Evolutionary conservation across 1,140 invertebrate genomes (phyloP), one percentile per base, ranked within the genome.

Genomic region (Solenopsis fugax): DNA sequence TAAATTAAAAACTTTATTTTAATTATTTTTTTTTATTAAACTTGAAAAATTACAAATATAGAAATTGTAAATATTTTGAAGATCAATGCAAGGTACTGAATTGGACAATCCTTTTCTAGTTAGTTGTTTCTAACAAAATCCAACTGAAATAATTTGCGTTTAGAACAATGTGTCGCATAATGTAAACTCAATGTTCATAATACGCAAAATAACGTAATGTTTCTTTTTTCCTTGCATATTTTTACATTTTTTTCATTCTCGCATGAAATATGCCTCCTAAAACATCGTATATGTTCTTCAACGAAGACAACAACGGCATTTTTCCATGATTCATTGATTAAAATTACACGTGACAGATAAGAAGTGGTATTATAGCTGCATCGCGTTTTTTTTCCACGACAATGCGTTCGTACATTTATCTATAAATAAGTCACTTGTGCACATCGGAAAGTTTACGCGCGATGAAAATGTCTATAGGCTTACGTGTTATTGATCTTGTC

Each of bases 401-500:
- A 56, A 56, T 34, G 10, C 45, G 21, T 34, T 4, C 41, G 37
- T 56, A 58, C 21, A 45, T 81, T 81, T 71, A 56, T 71, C 78
- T 81, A 72, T 72, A 81, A 72, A 81, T 72, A 81, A 56, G 29
- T 81, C 52, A 29, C 65, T 81, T 41, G 65, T 37, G 34, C 34
- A 41, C 18, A 54, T 69, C 77, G 48, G 48, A 56, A 69, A 69
- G 64, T 69, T 54, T 54, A 71, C 48, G 48, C 48, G 64, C 37
- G 58, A 54, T 69, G 77, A 81, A 81, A 56, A 81, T 67, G 21
- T 71, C 24, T 64, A 48, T 65, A 64, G 29, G 12, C 29, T 16
- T n/a, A 67, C 21, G 48, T 16, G 64, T 50, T 81, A 81, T 81
- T 64, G 77, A 81, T 81, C 77, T 81, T 54, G 48, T 41, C 29